Conservation (phyloP, 2,797 vertebrate genomes). For the Chromobotia macracanthus region DNA sequence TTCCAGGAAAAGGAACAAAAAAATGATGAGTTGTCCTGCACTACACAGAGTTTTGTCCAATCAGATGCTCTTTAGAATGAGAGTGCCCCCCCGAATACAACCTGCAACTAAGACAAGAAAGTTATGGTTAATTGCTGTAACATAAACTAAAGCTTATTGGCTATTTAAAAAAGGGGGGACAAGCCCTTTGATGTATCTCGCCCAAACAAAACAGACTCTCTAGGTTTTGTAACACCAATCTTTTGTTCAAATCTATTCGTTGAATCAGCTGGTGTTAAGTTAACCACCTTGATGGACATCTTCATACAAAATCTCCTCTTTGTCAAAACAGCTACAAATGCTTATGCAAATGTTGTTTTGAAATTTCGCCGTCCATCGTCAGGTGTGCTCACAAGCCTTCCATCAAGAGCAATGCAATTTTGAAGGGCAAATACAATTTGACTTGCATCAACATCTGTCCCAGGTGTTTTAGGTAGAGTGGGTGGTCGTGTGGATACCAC, state of each 20-base stretch:
- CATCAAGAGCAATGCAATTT: slow-evolving; percentile 51
- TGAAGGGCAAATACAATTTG: slow-evolving; percentile 50
- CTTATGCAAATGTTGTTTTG: slow-evolving; percentile 51
- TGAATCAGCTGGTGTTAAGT: not conserved
- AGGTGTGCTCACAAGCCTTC: slow-evolving; percentile 29
- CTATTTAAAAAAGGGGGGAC: too few species aligned
- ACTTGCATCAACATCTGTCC: slow-evolving; percentile 57
- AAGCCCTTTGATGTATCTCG: too few species aligned
- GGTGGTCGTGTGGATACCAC: slow-evolving; percentile 41
- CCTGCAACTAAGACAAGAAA: too few species aligned
- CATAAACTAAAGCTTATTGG: too few species aligned
- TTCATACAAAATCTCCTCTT: slow-evolving; percentile 11
- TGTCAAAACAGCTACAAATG: slow-evolving; percentile 30
- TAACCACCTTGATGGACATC: not conserved
- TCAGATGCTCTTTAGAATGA: too few species aligned
- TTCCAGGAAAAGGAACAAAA: too few species aligned
- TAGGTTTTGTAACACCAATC: not conserved
- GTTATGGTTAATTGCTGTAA: too few species aligned
- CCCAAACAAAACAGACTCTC: not conserved
- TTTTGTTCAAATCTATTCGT: not conserved
- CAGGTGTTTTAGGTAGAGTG: slow-evolving; percentile 44
- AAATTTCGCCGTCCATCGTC: slow-evolving; percentile 38
- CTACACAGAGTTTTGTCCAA: too few species aligned
- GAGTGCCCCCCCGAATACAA: too few species aligned
- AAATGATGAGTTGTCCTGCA: too few species aligned